Evolutionary conservation across 2,888 invertebrate genomes (phyloP), one percentile per base, ranked within the genome.

Genomic region (Cosmopolites sordidus): DNA sequence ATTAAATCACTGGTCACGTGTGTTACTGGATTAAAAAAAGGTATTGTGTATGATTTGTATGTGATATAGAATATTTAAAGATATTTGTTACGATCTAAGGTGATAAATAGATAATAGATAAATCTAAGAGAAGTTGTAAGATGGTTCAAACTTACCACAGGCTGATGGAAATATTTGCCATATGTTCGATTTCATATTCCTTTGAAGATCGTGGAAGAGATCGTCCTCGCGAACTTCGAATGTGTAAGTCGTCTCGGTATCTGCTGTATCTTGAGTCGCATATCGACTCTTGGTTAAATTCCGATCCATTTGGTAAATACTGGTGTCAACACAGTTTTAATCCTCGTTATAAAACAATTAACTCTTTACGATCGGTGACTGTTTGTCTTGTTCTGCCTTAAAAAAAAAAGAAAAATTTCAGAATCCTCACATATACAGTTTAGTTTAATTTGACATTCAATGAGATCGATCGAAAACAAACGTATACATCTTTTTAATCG

Each of bases 231-330:
- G 49, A 16, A 42, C 17, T 5, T 50, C 49, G 40, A 54, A 54
- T 16, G 41, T 27, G 22, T 54, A 64, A 17, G 43, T 78, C 40
- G 47, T 30, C 40, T 44, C 53, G 8, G 29, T 48, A 3, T 40
- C 33, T 18, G 48, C 44, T 18, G 43, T 48, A 40, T 43, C 43
- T 48, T 53, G 16, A 14, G 22, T 44, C 38, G 16, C 42, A 11
- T 38, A 39, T 8, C 38, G 29, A 15, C 14, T 8, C 39, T 44
- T 50, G 40, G 22, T 38, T 44, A 50, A 37, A 39, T 29, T 16
- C 43, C 39, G 22, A 22, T 50, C 38, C 50, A 50, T 50, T 30
- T 33, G 12, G 33, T 12, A 33, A 33, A 33, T 33, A 33, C 5
- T 33, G 33, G 33, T 11, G n/a, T 33, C 8, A 33, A 33, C 3